These are phyloP conservation scores for Channallabes apus DNA, from an alignment of 2,797 vertebrate genomes.

Conservation along the genomic window DNA sequence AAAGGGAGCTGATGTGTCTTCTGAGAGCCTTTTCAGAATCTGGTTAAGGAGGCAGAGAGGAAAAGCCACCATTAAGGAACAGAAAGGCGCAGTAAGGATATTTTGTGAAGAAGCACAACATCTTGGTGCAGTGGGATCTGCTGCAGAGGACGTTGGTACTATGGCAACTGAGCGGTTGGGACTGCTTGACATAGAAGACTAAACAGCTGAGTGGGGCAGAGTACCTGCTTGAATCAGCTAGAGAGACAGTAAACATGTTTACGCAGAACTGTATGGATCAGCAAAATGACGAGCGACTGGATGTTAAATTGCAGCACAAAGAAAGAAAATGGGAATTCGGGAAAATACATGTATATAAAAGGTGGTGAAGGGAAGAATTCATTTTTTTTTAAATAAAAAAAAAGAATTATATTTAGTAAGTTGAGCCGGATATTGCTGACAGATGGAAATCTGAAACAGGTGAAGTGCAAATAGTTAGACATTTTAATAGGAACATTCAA, in stretches of 20 bases:
- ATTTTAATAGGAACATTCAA: background rate
- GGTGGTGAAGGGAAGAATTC: background rate
- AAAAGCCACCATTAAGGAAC: slow-evolving; percentile 7
- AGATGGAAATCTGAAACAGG: background rate
- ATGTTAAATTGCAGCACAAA: slow-evolving; percentile 15
- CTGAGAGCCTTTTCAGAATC: background rate
- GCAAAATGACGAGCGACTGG: background rate
- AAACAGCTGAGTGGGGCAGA: slow-evolving; percentile 14
- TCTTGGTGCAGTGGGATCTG: slow-evolving; percentile 8
- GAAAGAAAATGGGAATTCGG: background rate
- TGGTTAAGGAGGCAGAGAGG: background rate
- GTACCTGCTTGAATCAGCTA: slow-evolving; percentile 10
- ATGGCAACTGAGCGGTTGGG: slow-evolving; percentile 17
- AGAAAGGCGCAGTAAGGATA: slow-evolving; percentile 1
- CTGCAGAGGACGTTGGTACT: background rate
- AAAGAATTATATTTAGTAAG: background rate
- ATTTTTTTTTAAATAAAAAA: background rate
- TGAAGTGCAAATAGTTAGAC: background rate
- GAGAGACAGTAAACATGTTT: slow-evolving; percentile 24
- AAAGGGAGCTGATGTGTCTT: slow-evolving; percentile 1
- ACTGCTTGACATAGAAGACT: slow-evolving; percentile 2
- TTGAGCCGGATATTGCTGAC: background rate
- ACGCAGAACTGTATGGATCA: slow-evolving; percentile 6
- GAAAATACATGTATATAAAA: background rate
- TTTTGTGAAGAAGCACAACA: slow-evolving; percentile 8